Evolutionary conservation across 2,113 vertebrate species (phyloP).

Genomic region (Phalacrocorax aristotelis): DNA sequence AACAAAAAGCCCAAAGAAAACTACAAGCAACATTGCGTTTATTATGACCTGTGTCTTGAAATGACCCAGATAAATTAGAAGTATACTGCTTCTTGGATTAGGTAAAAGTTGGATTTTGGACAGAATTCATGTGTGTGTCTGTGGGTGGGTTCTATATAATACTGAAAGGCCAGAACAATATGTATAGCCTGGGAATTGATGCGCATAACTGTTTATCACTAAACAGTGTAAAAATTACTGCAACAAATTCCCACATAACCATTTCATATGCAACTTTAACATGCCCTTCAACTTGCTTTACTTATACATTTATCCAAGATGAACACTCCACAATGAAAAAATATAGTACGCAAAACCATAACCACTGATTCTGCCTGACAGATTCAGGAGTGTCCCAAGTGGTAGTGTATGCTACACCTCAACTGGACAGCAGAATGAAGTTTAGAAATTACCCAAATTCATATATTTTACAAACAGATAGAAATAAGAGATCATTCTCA

Average conservation of each 20-base stretch:
- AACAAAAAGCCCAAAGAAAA: not conserved
- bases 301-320: not conserved
- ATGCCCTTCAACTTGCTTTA: not conserved
- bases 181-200: slow-evolving; percentile 1
- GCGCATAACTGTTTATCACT: slow-evolving; percentile 34
- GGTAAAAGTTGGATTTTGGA: not conserved
- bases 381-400: not conserved
- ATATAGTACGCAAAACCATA: not conserved
- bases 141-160: not conserved
- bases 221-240: slow-evolving; percentile 28
- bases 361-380: not conserved
- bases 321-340: not conserved
- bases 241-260: not conserved
- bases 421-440: not conserved
- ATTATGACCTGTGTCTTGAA: not conserved
- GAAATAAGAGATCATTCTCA: not conserved
- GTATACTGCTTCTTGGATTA: not conserved
- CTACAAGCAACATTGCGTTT: not conserved
- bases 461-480: not conserved
- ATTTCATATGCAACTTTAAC: not conserved
- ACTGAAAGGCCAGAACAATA: slow-evolving; percentile 29
- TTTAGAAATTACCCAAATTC: not conserved
- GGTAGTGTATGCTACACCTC: not conserved
- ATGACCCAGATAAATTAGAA: not conserved
- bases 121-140: not conserved